A percentile compares a stretch with the other conserved stretches of the same genome.
phyloP scores from a whole-genome alignment of 2,113 vertebrate genomes.

The Marmota monax region DNA sequence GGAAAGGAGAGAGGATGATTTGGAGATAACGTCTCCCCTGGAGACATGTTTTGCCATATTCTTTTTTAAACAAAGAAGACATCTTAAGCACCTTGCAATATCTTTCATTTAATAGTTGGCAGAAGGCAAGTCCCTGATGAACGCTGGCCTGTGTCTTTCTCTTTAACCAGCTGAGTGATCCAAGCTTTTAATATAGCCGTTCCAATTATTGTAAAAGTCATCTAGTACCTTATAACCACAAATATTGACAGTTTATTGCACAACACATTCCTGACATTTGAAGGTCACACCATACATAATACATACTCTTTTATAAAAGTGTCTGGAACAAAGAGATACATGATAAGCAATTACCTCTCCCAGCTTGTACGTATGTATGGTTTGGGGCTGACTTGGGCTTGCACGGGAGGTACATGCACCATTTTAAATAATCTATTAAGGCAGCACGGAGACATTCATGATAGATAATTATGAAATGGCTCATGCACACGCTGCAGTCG shows the following conservation, averaged over 20 bases:
- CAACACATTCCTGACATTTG: conserved; percentile 99
- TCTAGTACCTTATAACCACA: conserved; percentile 99
- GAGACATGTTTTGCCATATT: conserved; percentile 64
- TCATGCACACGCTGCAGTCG: fast-evolving
- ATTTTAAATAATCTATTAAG: conserved; percentile 89
- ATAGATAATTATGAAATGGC: conserved; percentile 69
- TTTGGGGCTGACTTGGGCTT: conserved; percentile 86
- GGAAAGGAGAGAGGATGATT: conserved; percentile 5
- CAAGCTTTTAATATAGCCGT: conserved; percentile 99
- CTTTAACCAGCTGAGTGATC: conserved; percentile 99
- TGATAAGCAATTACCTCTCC: conserved; percentile 95
- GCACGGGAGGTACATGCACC: conserved; percentile 78
- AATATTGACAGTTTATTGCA: conserved; percentile 99
- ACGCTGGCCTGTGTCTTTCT: conserved; percentile 89
- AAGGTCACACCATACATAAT: conserved; percentile 99
- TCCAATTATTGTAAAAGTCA: conserved; percentile 99
- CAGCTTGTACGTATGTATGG: conserved; percentile 88
- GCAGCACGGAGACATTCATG: conserved; percentile 78
- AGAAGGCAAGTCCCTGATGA: conserved; percentile 88
- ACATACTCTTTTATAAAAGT: conserved; percentile 96
- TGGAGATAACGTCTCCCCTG: conserved; percentile 22
- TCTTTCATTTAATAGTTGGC: conserved; percentile 91
- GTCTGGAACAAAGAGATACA: conserved; percentile 95
- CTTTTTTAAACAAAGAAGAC: conserved; percentile 82
- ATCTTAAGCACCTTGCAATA: conserved; percentile 87